A percentile compares a stretch with the other conserved stretches of the same genome.
Evolutionary conservation across 2,888 invertebrate genomes (phyloP).

Genomic region (Laspeyria flexula): DNA sequence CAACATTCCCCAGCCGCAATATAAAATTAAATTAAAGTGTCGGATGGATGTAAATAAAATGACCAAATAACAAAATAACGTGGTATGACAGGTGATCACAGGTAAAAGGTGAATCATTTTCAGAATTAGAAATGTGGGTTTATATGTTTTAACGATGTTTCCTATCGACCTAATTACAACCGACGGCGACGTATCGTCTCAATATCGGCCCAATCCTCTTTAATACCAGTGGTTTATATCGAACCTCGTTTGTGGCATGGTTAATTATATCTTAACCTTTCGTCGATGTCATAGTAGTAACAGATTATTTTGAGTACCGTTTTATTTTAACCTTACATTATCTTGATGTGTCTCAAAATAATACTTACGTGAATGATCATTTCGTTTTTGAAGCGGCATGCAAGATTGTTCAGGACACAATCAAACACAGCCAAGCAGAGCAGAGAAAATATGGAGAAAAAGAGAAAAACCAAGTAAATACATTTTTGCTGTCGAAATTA

Average conservation of each 20-base stretch:
- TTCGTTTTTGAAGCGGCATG: constrained; percentile 92
- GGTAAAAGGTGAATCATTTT: constrained; percentile 68
- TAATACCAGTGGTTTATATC: constrained; percentile 27
- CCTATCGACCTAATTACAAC: constrained; percentile 48
- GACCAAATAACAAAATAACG: constrained; percentile 58
- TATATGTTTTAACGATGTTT: constrained; percentile 43
- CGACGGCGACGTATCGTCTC: constrained; percentile 26
- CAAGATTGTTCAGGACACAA: constrained; percentile 92
- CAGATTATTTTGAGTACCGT: constrained; percentile 43
- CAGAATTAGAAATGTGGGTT: constrained; percentile 42
- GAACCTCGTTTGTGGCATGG: constrained; percentile 36
- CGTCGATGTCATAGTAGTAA: constrained; percentile 33
- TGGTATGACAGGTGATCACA: constrained; percentile 74
- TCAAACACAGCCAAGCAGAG: constrained; percentile 94
- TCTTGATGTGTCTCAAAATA: constrained; percentile 85
- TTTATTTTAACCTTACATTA: constrained; percentile 48
- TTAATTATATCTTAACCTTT: constrained; percentile 32
- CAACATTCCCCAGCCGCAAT: constrained; percentile 86
- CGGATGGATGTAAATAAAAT: constrained; percentile 78
- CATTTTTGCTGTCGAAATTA: constrained; percentile 85
- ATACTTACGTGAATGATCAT: constrained; percentile 92
- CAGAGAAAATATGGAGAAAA: constrained; percentile 92
- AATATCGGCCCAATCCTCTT: constrained; percentile 30
- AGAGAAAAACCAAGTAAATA: constrained; percentile 91
- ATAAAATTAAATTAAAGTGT: constrained; percentile 75